These are phyloP conservation scores for Actinemys pallida DNA, from an alignment of 2,113 vertebrate species.

Conservation along the genomic window DNA sequence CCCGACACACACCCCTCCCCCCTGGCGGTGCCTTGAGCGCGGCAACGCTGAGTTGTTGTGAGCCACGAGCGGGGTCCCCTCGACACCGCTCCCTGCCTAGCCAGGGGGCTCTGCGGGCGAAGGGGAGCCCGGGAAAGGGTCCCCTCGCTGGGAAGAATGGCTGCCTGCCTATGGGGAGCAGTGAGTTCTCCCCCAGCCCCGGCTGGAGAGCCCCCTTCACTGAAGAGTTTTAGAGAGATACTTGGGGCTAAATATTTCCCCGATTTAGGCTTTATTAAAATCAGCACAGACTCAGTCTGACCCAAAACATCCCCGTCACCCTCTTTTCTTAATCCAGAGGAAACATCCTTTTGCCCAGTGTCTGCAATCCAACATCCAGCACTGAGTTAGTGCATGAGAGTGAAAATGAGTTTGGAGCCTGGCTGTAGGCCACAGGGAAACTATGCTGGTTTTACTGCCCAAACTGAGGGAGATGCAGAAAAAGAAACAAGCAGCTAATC, in stretches of 20 bases:
- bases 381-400: constrained; percentile 35
- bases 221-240: not conserved
- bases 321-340: not conserved
- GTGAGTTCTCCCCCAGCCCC: rapidly evolving
- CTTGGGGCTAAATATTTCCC: not conserved
- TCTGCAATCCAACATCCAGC: not conserved
- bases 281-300: not conserved
- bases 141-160: not conserved
- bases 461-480: not conserved
- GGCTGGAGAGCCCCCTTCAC: not conserved
- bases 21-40: not conserved
- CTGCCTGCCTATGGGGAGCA: not conserved
- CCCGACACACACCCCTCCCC: not conserved
- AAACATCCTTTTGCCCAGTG: not conserved
- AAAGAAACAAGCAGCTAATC: not conserved
- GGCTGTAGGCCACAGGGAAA: not conserved
- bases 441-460: not conserved
- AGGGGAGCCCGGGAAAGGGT: not conserved
- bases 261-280: not conserved
- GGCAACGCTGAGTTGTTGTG: not conserved
- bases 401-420: not conserved
- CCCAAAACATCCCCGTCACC: rapidly evolving
- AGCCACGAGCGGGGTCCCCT: not conserved
- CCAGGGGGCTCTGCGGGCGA: not conserved
- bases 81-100: not conserved